These are phyloP conservation scores for Elegia similella DNA, from an alignment of 2,888 invertebrate genomes.

Conservation along the genomic window DNA sequence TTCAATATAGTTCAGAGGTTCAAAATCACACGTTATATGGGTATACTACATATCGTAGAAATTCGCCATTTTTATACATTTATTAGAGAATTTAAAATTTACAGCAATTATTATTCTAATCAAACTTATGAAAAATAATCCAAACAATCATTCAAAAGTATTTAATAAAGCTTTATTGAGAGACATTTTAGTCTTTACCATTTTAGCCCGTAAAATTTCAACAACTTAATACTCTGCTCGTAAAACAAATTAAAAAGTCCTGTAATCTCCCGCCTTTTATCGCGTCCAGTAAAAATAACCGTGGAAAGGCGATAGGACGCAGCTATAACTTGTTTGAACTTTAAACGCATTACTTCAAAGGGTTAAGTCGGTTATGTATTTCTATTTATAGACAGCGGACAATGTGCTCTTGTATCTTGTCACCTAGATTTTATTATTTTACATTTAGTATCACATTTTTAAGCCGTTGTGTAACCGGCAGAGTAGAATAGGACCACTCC, in stretches of 20 bases:
- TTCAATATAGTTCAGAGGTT: too few species aligned
- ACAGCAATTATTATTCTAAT: too few species aligned
- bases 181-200: background rate
- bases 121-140: too few species aligned
- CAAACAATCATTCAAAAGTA: too few species aligned
- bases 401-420: slow-evolving; percentile 2
- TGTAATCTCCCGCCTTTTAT: slow-evolving; percentile 20
- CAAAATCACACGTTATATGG: too few species aligned
- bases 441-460: background rate
- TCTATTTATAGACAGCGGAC: slow-evolving; percentile 8
- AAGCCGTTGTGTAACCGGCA: too few species aligned
- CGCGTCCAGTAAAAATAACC: slow-evolving; percentile 33
- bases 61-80: too few species aligned
- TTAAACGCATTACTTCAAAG: slow-evolving; percentile 35
- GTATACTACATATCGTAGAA: too few species aligned
- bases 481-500: too few species aligned
- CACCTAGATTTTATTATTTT: slow-evolving; percentile 10
- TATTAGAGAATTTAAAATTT: too few species aligned
- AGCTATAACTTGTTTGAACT: slow-evolving; percentile 21
- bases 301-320: slow-evolving; percentile 26
- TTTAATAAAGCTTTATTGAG: background rate
- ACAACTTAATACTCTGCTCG: background rate
- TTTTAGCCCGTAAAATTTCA: background rate
- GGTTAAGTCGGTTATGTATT: slow-evolving; percentile 27
- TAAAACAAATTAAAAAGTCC: slow-evolving; percentile 14